Evolutionary conservation across 2,797 vertebrate genomes (phyloP).

Genomic region (Furcifer pardalis): DNA sequence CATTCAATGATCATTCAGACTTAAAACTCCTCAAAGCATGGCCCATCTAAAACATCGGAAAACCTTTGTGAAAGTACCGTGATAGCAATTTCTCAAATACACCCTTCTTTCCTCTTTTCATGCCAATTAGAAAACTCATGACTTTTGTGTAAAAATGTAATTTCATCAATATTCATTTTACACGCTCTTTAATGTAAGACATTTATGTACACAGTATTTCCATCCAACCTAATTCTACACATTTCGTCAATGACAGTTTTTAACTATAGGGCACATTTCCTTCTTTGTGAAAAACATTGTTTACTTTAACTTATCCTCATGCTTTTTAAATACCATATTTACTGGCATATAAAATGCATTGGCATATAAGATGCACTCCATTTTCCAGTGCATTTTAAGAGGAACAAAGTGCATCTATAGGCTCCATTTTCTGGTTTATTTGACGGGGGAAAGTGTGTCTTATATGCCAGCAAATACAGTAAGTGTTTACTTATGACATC

Average conservation of each 20-base stretch:
- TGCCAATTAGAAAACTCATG: not conserved
- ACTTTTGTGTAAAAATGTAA: not conserved
- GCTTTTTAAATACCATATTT: not conserved
- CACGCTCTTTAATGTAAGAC: not conserved
- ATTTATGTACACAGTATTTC: not conserved
- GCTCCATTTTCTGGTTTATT: too few species aligned
- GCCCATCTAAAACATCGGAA: not conserved
- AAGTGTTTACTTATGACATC: not conserved
- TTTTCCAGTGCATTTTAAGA: too few species aligned
- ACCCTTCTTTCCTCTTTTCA: not conserved
- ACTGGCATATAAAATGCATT: too few species aligned
- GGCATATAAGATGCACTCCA: too few species aligned
- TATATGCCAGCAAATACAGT: too few species aligned
- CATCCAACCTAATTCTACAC: not conserved
- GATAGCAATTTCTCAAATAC: not conserved
- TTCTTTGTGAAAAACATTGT: not conserved
- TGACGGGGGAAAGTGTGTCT: too few species aligned
- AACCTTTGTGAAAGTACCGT: not conserved
- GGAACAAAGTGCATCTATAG: too few species aligned
- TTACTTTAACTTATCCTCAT: not conserved
- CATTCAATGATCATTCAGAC: not conserved
- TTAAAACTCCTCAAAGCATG: not conserved
- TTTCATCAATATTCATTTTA: not conserved
- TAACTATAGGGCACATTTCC: not conserved
- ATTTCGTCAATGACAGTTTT: not conserved